Base-by-base conservation (phyloP, 2,113 vertebrate species). In the Epinephelus cyanopodus region DNA sequence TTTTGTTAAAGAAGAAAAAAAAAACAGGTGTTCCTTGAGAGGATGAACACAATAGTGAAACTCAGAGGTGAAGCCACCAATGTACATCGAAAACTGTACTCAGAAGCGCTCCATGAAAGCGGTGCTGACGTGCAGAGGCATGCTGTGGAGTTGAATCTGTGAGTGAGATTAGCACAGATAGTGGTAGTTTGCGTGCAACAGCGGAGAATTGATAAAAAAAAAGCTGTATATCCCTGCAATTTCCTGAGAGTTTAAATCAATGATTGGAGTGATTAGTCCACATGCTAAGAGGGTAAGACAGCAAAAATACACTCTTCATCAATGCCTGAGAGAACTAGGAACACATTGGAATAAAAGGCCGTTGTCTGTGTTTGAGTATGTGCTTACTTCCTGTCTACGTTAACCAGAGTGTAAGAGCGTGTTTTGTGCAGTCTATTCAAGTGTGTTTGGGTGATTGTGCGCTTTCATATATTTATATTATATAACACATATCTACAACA, bases 201-300 rank as follows among this genome's bases (percentile, higher is more conserved):
- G 57, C 53, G 25, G 47, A 70, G 47, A 84, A 76, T 23, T 47
- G 6, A 23, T 5, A 23, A 63, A 67, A 70, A 62, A 25, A 73
- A 88, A 87, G 69, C 78, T 81, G 72, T 82, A 82, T 17, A 89
- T 89, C 78, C 76, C 79, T 90, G 85, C 71, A 76, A 83, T 86
- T 94, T 90, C 92, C 93, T 90, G 86, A 93, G 84, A 87, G 86
- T 79, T 92, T 71, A 78, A 80, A 85, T 77, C 73, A 84, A 79
- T 14, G 11, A 85, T 67, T 72, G 54, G 56, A 82, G 56, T 62
- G 63, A 78, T 84, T 86, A 21, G 57, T 71, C 75, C 58, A 79
- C 37, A 42, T 37, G 81, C 60, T 86, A 84, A 86, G 80, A 74
- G 74, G 76, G 52, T 53, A 68, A 57, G 82, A 86, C 79, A 76